Evolutionary conservation across 2,113 vertebrate genomes (phyloP).

Genomic region (Solea solea): DNA sequence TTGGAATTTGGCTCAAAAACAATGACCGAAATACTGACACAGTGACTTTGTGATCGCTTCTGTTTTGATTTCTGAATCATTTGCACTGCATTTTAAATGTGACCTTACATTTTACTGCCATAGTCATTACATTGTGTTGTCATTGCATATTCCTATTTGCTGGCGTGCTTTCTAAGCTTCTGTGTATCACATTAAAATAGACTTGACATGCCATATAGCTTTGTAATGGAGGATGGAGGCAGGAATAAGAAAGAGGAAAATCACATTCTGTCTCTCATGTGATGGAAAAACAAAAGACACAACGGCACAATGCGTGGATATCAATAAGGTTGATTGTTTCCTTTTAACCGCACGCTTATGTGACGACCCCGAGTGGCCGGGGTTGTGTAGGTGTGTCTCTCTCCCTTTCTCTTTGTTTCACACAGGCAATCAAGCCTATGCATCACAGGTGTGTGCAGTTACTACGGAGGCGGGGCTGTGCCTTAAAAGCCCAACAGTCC

Average conservation of each 20-base stretch:
- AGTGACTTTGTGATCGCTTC: not conserved
- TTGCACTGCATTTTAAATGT: slow-evolving; percentile 1
- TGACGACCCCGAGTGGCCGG: too few species aligned
- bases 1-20: too few species aligned
- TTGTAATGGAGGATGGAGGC: slow-evolving; percentile 59
- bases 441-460: too few species aligned
- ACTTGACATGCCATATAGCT: slow-evolving; percentile 89
- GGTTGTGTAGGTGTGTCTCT: too few species aligned
- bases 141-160: slow-evolving; percentile 77
- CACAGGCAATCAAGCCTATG: too few species aligned
- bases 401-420: too few species aligned
- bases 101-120: too few species aligned
- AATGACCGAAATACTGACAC: not conserved
- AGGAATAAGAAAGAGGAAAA: slow-evolving; percentile 45
- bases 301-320: slow-evolving; percentile 44
- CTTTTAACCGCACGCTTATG: too few species aligned
- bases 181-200: slow-evolving; percentile 91
- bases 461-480: too few species aligned
- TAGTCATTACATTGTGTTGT: slow-evolving; percentile 39
- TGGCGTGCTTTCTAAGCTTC: slow-evolving; percentile 84
- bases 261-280: slow-evolving; percentile 54
- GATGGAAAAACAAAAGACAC: slow-evolving; percentile 41
- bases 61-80: not conserved
- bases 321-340: too few species aligned
- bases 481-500: too few species aligned